These are phyloP conservation scores for Rhodinocichla rosea DNA, from an alignment of 2,113 vertebrate genomes.

Conservation along the genomic window DNA sequence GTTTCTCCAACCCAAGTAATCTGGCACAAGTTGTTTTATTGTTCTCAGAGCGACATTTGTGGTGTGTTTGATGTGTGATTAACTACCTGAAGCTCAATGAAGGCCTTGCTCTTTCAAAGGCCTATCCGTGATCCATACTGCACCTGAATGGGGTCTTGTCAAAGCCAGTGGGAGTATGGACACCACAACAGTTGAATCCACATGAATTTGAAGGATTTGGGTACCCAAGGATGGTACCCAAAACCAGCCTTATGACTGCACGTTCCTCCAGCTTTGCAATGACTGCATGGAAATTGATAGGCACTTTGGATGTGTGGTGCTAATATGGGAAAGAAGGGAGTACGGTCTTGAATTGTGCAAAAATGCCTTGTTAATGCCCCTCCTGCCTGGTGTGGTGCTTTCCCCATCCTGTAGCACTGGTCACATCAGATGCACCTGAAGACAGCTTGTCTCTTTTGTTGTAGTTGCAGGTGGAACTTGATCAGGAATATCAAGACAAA, in stretches of 20 bases:
- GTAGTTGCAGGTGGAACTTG: conserved; percentile 92
- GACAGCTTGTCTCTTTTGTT: conserved; percentile 53
- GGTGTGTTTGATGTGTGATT: not conserved
- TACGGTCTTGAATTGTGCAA: not conserved
- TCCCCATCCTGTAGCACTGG: not conserved
- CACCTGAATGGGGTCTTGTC: not conserved
- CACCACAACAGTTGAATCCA: not conserved
- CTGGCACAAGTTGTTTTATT: conserved; percentile 37
- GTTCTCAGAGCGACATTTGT: conserved; percentile 17
- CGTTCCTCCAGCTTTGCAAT: conserved; percentile 34
- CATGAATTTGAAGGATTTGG: not conserved
- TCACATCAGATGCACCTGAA: not conserved
- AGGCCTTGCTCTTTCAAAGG: conserved; percentile 16
- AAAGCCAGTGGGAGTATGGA: conserved; percentile 12
- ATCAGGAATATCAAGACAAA: conserved; percentile 98
- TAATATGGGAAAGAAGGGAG: not conserved
- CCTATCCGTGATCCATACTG: not conserved
- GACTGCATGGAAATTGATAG: conserved; percentile 17
- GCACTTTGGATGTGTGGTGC: not conserved
- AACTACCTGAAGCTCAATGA: not conserved
- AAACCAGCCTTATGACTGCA: not conserved
- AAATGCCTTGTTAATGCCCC: not conserved
- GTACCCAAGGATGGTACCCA: not conserved
- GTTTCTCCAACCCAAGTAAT: conserved; percentile 35
- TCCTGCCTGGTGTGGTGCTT: not conserved